Evolutionary conservation across 2,797 vertebrate genomes (phyloP).

Genomic region (Brachymystax lenok): DNA sequence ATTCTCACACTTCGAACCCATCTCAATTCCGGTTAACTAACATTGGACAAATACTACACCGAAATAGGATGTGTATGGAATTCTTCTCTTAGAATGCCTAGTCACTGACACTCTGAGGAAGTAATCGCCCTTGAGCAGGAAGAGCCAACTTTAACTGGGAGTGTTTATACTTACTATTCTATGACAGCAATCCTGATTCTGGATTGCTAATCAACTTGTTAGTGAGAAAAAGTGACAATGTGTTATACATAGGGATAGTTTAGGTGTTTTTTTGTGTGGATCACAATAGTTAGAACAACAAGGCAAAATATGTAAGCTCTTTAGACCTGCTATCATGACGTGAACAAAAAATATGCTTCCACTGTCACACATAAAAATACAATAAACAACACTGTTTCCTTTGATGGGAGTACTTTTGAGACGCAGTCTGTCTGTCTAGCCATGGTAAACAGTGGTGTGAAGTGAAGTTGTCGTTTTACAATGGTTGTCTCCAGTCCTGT

Average conservation of each 20-base stretch:
- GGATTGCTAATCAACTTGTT: neutral
- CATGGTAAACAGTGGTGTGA: neutral
- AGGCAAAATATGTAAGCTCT: too few species aligned
- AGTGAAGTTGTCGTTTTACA: neutral
- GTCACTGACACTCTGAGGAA: neutral
- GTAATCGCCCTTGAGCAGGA: neutral
- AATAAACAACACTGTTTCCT: neutral
- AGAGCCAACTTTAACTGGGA: neutral
- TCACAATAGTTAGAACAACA: neutral
- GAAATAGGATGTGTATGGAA: conserved; percentile 11
- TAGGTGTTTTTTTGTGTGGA: neutral
- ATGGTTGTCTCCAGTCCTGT: neutral
- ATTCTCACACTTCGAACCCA: conserved; percentile 6
- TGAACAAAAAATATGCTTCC: neutral
- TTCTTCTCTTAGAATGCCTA: neutral
- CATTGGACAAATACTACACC: neutral
- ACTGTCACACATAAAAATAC: neutral
- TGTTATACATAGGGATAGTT: neutral
- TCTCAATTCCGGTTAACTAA: neutral
- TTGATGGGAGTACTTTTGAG: neutral
- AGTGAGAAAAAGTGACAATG: neutral
- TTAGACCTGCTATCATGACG: too few species aligned
- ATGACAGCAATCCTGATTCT: neutral
- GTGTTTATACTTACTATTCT: conserved; percentile 1
- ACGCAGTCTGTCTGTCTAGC: too few species aligned